These are phyloP conservation scores for Nemapogon koenigi DNA, from an alignment of 2,888 invertebrate species.

Conservation along the genomic window DNA sequence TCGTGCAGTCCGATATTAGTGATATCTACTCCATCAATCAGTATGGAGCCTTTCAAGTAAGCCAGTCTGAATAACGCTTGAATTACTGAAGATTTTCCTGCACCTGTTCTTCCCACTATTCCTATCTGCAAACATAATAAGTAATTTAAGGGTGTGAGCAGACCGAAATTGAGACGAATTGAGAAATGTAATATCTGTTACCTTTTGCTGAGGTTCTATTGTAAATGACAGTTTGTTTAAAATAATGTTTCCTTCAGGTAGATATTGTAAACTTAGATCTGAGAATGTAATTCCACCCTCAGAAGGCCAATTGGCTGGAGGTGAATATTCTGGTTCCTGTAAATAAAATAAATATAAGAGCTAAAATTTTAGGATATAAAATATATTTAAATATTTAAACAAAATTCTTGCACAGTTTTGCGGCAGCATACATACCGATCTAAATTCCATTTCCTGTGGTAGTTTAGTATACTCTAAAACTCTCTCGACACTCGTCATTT, in stretches of 20 bases:
- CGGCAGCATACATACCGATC: conserved; percentile 29
- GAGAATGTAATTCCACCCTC: conserved; percentile 56
- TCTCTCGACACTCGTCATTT: conserved; percentile 83
- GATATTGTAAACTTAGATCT: conserved; percentile 59
- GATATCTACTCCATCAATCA: conserved; percentile 73
- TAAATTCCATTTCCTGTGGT: conserved; percentile 54
- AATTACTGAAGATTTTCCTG: conserved; percentile 74
- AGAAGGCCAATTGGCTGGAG: conserved; percentile 57
- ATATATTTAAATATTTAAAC: too few relatives aligned
- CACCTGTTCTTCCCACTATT: conserved; percentile 72
- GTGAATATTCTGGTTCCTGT: conserved; percentile 33
- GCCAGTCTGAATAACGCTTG: conserved; percentile 72
- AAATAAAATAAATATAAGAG: conserved; percentile 1
- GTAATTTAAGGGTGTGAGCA: too few relatives aligned
- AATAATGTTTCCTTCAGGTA: conserved; percentile 53
- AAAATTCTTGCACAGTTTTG: too few relatives aligned
- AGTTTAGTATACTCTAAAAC: conserved; percentile 71
- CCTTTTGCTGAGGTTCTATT: conserved; percentile 60
- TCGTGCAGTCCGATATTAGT: conserved; percentile 64
- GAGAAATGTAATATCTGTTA: too few relatives aligned
- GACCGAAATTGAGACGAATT: too few relatives aligned
- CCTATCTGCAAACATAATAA: conserved; percentile 54
- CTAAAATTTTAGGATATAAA: neutral
- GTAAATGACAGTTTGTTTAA: conserved; percentile 56
- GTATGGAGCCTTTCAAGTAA: conserved; percentile 68